Percentiles rank a stretch among this genome's conserved stretches.
These are phyloP conservation scores for Muscidifurax raptorellus DNA, from an alignment of 1,140 invertebrate species.

Conservation along the genomic window DNA sequence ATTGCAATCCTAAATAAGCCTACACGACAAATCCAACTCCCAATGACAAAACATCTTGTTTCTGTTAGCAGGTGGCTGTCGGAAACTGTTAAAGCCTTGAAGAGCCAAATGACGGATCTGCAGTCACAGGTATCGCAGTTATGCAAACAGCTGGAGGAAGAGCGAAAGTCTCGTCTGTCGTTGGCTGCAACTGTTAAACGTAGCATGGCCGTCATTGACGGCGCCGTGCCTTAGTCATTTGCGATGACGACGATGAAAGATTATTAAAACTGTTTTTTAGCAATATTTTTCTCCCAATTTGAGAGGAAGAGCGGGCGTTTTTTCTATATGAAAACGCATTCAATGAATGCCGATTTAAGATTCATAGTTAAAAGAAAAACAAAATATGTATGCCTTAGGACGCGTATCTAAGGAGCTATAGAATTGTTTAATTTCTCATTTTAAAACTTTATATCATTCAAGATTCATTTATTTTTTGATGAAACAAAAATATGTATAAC, in stretches of 20 bases:
- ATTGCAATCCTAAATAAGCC: not conserved
- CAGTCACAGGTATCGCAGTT: constrained; percentile 74
- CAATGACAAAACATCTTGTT: constrained; percentile 70
- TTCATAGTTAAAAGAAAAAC: constrained; percentile 26
- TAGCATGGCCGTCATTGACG: constrained; percentile 69
- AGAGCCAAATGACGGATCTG: constrained; percentile 79
- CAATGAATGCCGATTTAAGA: constrained; percentile 23
- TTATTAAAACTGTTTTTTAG: constrained; percentile 25
- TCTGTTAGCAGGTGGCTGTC: constrained; percentile 77
- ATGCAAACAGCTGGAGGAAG: constrained; percentile 74
- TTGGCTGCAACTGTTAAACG: constrained; percentile 72
- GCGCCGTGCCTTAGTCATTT: constrained; percentile 60
- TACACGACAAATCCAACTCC: not conserved
- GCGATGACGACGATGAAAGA: constrained; percentile 6
- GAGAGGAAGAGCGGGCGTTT: constrained; percentile 14
- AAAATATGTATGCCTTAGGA: constrained; percentile 3
- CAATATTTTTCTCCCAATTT: constrained; percentile 15
- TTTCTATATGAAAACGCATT: constrained; percentile 34
- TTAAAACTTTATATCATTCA: not conserved
- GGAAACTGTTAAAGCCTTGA: constrained; percentile 83
- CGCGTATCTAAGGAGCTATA: not conserved
- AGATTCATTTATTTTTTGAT: constrained; percentile 13
- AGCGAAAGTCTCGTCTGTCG: constrained; percentile 72
- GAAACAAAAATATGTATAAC: constrained; percentile 8
- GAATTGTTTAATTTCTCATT: not conserved